Conservation (phyloP, 2,888 invertebrate species). For the Adineta ricciae region DNA sequence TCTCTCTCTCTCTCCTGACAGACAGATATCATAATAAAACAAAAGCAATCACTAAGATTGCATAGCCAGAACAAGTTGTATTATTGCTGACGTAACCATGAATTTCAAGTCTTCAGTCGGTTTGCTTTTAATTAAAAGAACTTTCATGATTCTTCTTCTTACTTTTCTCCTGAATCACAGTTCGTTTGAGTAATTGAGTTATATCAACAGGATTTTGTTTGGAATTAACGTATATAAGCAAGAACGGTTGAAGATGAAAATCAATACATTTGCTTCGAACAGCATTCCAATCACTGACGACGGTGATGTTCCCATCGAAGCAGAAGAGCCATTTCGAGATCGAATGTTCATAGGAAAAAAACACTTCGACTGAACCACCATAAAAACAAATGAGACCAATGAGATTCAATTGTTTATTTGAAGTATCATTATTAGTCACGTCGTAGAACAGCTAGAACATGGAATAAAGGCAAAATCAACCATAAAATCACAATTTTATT, state of each 20-base stretch:
- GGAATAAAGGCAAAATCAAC: not conserved
- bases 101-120: not conserved
- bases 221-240: not conserved
- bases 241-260: conserved; percentile 22
- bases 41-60: not conserved
- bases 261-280: not conserved
- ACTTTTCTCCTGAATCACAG: not conserved
- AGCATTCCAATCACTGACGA: not conserved
- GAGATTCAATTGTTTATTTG: not conserved
- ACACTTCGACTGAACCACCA: conserved; percentile 1
- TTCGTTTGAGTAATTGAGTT: not conserved
- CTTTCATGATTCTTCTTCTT: not conserved
- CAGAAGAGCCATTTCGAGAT: not conserved
- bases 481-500: not conserved
- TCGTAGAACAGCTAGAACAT: not conserved
- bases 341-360: not conserved
- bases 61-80: not conserved
- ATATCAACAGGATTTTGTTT: conserved; percentile 1
- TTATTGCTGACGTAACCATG: not conserved
- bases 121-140: not conserved
- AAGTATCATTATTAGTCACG: not conserved
- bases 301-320: not conserved
- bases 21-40: not conserved
- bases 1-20: not conserved
- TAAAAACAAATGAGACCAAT: conserved; percentile 17